These are phyloP conservation scores for Mirza zaza DNA, from an alignment of 2,113 vertebrate species.

Conservation along the genomic window DNA sequence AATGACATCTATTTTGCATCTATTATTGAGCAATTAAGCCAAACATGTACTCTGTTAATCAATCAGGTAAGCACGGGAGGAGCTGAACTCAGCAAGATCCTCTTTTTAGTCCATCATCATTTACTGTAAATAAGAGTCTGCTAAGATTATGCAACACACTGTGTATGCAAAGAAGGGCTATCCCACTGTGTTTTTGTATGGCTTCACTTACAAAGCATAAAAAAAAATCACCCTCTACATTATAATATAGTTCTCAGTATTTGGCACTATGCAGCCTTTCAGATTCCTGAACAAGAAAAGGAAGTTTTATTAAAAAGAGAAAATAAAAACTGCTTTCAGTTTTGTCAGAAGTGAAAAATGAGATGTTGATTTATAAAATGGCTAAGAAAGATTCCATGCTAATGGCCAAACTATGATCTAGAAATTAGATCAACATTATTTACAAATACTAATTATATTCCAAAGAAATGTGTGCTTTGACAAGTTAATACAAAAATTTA, in stretches of 20 bases:
- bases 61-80: conserved; percentile 22
- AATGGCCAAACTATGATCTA: neutral
- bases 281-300: neutral
- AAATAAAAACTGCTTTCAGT: neutral
- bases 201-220: conserved; percentile 56
- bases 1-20: conserved; percentile 71
- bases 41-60: conserved; percentile 67
- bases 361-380: conserved; percentile 14
- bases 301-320: neutral
- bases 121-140: conserved; percentile 71
- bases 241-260: neutral
- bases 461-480: neutral
- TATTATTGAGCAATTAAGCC: conserved; percentile 67
- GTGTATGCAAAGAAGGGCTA: conserved; percentile 45
- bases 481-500: neutral
- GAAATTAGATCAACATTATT: conserved; percentile 23
- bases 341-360: conserved; percentile 21
- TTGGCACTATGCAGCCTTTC: conserved; percentile 34
- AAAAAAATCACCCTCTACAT: neutral
- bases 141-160: neutral
- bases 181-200: conserved; percentile 66
- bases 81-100: conserved; percentile 70
- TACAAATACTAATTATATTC: neutral
- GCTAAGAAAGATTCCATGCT: neutral
- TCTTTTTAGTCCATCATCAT: conserved; percentile 54